Evolutionary conservation across 2,797 vertebrate genomes (phyloP).

Genomic region (Gymnothorax javanicus): DNA sequence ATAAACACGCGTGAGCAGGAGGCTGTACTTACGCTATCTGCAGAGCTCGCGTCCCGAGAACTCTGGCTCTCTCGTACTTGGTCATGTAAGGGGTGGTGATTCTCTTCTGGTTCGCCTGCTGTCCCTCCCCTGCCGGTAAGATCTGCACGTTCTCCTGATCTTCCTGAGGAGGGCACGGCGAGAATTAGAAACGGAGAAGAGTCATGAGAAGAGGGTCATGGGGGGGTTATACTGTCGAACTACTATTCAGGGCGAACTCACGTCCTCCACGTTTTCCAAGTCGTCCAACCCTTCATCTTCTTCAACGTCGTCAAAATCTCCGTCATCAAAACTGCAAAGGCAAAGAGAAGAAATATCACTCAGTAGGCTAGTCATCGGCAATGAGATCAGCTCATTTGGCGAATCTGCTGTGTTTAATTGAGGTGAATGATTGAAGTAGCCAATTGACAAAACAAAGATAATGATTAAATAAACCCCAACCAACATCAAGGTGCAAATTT

Average conservation of each 20-base stretch:
- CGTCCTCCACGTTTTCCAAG: constrained; percentile 91
- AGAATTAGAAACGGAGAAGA: background rate
- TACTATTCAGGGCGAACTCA: constrained; percentile 56
- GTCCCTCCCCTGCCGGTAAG: constrained; percentile 88
- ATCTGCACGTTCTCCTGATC: constrained; percentile 95
- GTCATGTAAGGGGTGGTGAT: constrained; percentile 98
- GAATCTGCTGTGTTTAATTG: background rate
- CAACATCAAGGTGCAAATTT: background rate
- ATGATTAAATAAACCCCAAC: background rate
- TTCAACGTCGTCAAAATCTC: constrained; percentile 94
- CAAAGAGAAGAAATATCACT: background rate
- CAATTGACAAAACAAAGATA: background rate
- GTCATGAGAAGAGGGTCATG: background rate
- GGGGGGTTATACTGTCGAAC: background rate
- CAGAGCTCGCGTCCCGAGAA: constrained; percentile 91
- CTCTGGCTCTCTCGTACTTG: constrained; percentile 93
- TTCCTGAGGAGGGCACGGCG: constrained; percentile 70
- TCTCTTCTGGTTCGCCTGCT: constrained; percentile 92
- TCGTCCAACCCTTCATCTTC: constrained; percentile 96
- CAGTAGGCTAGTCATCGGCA: background rate
- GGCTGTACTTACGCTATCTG: constrained; percentile 92
- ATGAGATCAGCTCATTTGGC: background rate
- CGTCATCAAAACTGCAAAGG: constrained; percentile 85
- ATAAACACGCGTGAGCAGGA: background rate
- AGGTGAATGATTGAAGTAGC: background rate